Evolutionary conservation across 2,797 vertebrate species (phyloP), one percentile per base, ranked within the genome.

Genomic region (Babyrousa celebensis): DNA sequence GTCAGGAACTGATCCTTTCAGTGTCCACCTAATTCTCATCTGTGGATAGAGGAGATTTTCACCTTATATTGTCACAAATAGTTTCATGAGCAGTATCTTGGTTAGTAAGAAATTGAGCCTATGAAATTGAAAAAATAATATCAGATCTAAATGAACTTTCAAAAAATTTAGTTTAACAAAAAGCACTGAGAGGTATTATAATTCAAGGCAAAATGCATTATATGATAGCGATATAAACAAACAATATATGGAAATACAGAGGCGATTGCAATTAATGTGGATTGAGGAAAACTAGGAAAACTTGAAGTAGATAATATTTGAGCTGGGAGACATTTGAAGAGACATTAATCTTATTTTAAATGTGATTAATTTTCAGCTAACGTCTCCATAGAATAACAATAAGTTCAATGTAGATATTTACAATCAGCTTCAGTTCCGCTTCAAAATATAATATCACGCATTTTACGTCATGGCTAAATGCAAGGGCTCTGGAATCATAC

Each of bases 311-410:
- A 75, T 56, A 52, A 20, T 86, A 74, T 84, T 70, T 95, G 60
- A 79, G 16, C 23, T 72, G 29, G 36, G 29, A 93, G 70, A 95
- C 78, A 82, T 84, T 32, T 83, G 20, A 94, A 84, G 77, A 95
- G 52, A 68, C 12, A 82, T 75, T 89, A 62, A 63, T 93, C 48
- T 77, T 79, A 70, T 58, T 97, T 92, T 52, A 86, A 96, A 86
- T 58, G 32, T 23, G 85, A 85, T 89, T 90, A 70, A 63, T 94
- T 96, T 96, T 84, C 12, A 79, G 17, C 16, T 87, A 27, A 83
- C 75, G 91, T 97, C 56, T 88, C 60, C 52, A 2, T 17, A 82
- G 40, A 67, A 12, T 29, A 95, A 83, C 71, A 93, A 36, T 56
- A 72, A 60, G 25, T 77, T 93, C 11, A 70, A 25, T 32, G 0